Base-by-base conservation (phyloP, 30 jellyfish, hydroid and myxozoan genomes). In the Aurelia coerulea region DNA sequence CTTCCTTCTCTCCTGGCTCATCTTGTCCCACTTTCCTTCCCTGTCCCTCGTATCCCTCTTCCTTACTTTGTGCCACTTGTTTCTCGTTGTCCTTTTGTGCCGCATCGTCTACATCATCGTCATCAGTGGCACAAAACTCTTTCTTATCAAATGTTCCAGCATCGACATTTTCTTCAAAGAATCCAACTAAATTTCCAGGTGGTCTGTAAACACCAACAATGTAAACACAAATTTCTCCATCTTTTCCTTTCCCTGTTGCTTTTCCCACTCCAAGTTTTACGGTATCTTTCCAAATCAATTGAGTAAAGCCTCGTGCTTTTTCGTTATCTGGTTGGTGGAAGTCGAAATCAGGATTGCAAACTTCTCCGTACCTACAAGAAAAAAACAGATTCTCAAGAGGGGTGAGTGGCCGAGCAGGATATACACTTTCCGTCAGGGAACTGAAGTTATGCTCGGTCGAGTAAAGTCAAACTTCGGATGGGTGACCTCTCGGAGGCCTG, bases 211-310 rank as follows among this genome's bases (percentile, higher is more conserved):
- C 91, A 23, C 96, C 99, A 5, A 90, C 99, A 9, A 95, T 91
- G 82, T 90, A 95, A 12, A 92, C 84, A 76, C 99, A 95, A 68
- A 90, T 77, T 81, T 66, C 86, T 16, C 77, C 77, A 62, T 81
- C 65, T 58, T 85, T 72, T 12, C 89, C 92, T 14, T 69, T 84
- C 37, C 88, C 95, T 2, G 96, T 90, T 41, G 98, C 97, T 52
- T 90, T 89, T 7, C 98, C 99, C 16, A 95, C 78, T 16, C 99
- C 99, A 11, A 95, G 60, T 58, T 76, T 85, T 8, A 59, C 52
- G 31, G 97, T 88, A n/a, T 95, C 95, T 62, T 85, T 79, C 99
- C 99, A 95, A 33, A 95, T 97, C n/a, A 95, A 80, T 75, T 95
- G 99, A 6, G 99, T 90, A 58, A 95, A 95, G 54, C 94, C 98